Percentiles rank a stretch among this genome's conserved stretches.
Evolutionary conservation across 2,797 vertebrate genomes (phyloP).

Genomic region (Falco columbarius): DNA sequence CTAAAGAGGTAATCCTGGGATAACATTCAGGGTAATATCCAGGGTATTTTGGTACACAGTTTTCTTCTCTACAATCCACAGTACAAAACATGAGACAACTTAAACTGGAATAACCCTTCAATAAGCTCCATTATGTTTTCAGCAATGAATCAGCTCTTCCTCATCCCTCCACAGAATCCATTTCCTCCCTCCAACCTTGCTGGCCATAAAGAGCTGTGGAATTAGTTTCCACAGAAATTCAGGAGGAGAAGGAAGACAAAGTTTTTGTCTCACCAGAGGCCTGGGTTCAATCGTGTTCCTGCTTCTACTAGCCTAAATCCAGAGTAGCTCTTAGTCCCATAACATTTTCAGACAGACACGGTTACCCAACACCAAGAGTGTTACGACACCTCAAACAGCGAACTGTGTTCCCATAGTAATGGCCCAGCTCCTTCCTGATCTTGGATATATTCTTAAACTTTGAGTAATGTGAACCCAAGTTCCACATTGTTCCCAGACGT

Average conservation of each 20-base stretch:
- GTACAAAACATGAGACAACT: neutral
- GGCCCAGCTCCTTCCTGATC: neutral
- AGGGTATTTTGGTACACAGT: neutral
- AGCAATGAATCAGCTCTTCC: neutral
- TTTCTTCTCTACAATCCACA: neutral
- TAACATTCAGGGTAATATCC: neutral
- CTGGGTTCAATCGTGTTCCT: neutral
- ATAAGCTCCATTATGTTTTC: neutral
- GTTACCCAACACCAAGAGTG: neutral
- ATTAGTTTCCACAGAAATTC: neutral
- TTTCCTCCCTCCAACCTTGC: neutral
- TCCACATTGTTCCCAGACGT: conserved; percentile 54
- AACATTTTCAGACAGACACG: neutral
- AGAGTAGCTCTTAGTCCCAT: neutral
- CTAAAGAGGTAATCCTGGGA: neutral
- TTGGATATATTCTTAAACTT: conserved; percentile 28
- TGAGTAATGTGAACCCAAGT: conserved; percentile 18
- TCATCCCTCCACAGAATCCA: neutral
- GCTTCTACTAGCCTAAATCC: neutral
- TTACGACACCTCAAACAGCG: neutral
- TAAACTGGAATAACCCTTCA: neutral
- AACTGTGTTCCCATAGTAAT: neutral
- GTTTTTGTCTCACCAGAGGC: neutral
- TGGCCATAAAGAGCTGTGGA: neutral
- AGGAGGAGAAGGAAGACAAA: neutral